Conservation (phyloP, 2,113 vertebrate species). For the Sturnus vulgaris region DNA sequence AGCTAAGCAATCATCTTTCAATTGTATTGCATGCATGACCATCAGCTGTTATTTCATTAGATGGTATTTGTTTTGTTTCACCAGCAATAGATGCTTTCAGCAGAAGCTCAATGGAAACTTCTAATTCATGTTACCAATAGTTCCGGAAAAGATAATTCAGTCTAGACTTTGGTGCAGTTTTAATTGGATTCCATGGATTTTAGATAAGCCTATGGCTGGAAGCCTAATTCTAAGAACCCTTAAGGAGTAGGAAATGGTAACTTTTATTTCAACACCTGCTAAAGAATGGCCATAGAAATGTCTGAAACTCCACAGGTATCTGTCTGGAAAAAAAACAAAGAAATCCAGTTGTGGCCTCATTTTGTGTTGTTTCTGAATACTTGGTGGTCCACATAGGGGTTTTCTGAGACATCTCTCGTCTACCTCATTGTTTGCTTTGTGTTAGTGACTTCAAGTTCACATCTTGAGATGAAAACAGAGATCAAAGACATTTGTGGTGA, state of each 20-base stretch:
- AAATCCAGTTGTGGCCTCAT: neutral
- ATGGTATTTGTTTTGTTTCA: neutral
- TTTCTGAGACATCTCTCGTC: neutral
- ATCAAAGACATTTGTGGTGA: neutral
- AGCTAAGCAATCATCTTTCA: neutral
- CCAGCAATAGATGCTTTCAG: neutral
- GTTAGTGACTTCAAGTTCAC: neutral
- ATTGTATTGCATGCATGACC: neutral
- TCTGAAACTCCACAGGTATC: neutral
- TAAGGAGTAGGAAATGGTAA: slow-evolving; percentile 40
- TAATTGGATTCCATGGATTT: slow-evolving; percentile 83
- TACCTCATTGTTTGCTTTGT: neutral
- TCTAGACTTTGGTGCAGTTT: slow-evolving; percentile 78
- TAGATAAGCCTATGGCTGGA: slow-evolving; percentile 75
- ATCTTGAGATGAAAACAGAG: neutral
- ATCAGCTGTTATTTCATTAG: neutral
- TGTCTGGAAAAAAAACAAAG: neutral
- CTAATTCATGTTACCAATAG: slow-evolving; percentile 9
- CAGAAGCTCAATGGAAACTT: neutral
- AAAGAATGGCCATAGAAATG: neutral
- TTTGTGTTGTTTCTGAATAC: neutral
- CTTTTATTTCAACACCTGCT: slow-evolving; percentile 41
- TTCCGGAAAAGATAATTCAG: slow-evolving; percentile 68
- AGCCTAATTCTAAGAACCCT: slow-evolving; percentile 59
- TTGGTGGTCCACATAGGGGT: neutral